These are phyloP conservation scores for Phalacrocorax carbo DNA, from an alignment of 2,113 vertebrate species.

Conservation along the genomic window DNA sequence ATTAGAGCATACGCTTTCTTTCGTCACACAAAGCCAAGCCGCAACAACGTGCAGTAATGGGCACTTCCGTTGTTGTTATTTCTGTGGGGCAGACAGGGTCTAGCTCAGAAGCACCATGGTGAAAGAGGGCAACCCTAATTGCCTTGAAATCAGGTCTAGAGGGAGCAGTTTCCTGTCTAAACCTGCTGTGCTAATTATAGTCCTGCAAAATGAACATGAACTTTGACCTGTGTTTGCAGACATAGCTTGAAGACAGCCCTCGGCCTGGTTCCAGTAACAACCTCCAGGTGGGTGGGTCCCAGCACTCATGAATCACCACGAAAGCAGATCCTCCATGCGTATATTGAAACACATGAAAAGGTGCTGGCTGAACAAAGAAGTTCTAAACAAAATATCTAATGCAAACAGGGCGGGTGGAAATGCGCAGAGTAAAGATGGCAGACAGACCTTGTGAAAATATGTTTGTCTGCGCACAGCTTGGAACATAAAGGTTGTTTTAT, in stretches of 20 bases:
- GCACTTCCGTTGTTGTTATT: neutral
- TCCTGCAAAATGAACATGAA: neutral
- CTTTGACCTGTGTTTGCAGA: neutral
- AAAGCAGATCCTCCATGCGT: neutral
- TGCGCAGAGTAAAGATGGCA: neutral
- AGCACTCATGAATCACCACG: neutral
- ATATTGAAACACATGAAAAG: neutral
- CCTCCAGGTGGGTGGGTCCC: neutral
- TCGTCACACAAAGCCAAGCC: neutral
- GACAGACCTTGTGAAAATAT: neutral
- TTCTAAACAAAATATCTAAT: neutral
- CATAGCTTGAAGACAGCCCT: neutral
- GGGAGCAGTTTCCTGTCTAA: conserved; percentile 1
- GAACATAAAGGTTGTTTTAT: neutral
- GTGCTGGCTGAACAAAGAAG: neutral
- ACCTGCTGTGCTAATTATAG: conserved; percentile 13
- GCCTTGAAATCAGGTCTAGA: neutral
- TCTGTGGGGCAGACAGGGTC: neutral
- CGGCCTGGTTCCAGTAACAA: neutral
- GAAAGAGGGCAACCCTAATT: neutral
- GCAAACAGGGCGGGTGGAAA: neutral
- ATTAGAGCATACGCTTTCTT: neutral
- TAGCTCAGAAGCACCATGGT: neutral
- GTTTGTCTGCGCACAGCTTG: neutral
- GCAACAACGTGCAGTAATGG: neutral